A percentile compares a stretch with the other conserved stretches of the same genome.
Conservation (phyloP, 2,797 vertebrate species). For the Sebastes hubbsi region DNA sequence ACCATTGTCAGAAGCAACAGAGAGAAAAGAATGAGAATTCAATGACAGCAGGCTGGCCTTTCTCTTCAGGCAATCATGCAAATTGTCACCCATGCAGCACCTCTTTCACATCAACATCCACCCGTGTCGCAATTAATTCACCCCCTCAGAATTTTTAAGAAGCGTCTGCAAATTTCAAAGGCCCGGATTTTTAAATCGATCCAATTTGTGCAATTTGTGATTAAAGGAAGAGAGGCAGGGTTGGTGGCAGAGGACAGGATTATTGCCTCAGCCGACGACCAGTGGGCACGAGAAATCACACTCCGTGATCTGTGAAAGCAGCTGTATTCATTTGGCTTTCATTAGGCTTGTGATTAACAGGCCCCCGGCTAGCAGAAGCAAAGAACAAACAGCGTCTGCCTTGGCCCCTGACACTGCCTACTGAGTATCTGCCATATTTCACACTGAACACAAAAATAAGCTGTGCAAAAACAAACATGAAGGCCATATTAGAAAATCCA, state of each 20-base stretch:
- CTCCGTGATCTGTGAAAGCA: slow-evolving; percentile 65
- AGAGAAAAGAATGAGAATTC: slow-evolving; percentile 41
- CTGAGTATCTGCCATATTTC: slow-evolving; percentile 45
- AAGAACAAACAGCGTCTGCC: slow-evolving; percentile 45
- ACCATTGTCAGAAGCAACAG: slow-evolving; percentile 26
- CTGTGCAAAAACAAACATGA: slow-evolving; percentile 33
- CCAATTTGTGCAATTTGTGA: slow-evolving; percentile 56
- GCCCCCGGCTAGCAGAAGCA: slow-evolving; percentile 48
- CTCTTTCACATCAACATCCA: slow-evolving; percentile 43
- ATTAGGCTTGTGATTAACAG: slow-evolving; percentile 68
- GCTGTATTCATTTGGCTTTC: slow-evolving; percentile 76
- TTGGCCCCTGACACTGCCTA: slow-evolving; percentile 44
- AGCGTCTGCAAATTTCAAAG: slow-evolving; percentile 55
- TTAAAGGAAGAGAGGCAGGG: slow-evolving; percentile 46
- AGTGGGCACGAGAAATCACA: slow-evolving; percentile 52
- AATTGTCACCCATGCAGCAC: slow-evolving; percentile 41
- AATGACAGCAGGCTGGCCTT: slow-evolving; percentile 42
- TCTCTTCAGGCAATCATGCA: slow-evolving; percentile 61
- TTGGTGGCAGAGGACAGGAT: slow-evolving; percentile 47
- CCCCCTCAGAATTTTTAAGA: slow-evolving; percentile 26
- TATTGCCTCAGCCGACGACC: slow-evolving; percentile 45
- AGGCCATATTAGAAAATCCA: neutral
- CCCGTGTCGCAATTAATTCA: slow-evolving; percentile 45
- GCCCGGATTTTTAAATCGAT: slow-evolving; percentile 36
- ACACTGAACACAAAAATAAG: slow-evolving; percentile 34